These are phyloP conservation scores for Desmophyllum pertusum DNA, from an alignment of 92 coral and sea anemone genomes.

Conservation along the genomic window DNA sequence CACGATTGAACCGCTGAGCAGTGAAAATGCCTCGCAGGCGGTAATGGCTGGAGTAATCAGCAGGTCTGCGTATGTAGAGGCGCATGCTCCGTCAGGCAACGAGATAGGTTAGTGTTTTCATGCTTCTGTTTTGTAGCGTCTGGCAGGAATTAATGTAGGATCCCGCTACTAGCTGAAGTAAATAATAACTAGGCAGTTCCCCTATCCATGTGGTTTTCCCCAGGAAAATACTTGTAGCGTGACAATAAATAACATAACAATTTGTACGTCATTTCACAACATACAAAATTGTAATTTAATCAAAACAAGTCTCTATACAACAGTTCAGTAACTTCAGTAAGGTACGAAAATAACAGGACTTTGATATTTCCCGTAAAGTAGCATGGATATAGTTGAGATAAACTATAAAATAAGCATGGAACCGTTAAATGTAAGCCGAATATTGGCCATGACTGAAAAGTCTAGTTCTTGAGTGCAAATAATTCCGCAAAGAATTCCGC, in stretches of 20 bases:
- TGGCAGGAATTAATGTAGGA: no score
- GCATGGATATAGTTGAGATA: not conserved
- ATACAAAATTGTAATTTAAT: not conserved
- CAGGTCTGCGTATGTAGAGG: slow-evolving; percentile 87
- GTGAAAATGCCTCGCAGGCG: slow-evolving; percentile 69
- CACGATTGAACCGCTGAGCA: slow-evolving; percentile 78
- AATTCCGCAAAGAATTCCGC: no score
- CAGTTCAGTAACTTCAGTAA: not conserved
- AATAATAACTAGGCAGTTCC: not conserved
- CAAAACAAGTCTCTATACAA: not conserved
- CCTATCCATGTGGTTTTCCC: not conserved
- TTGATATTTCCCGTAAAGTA: not conserved
- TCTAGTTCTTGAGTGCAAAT: not conserved
- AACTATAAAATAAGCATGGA: no score
- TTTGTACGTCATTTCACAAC: not conserved
- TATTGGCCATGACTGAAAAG: not conserved
- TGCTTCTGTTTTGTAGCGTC: no score
- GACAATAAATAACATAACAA: not conserved
- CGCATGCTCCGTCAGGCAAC: slow-evolving; percentile 66
- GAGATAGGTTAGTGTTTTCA: slow-evolving; percentile 51
- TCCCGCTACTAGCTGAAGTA: no score
- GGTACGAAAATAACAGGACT: not conserved
- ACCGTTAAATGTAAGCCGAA: not conserved
- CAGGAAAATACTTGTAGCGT: not conserved
- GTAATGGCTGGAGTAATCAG: slow-evolving; percentile 98